A percentile compares a stretch with the other conserved stretches of the same genome.
phyloP scores from a whole-genome alignment of 2,888 invertebrate species.

The Amphimallon solstitiale region DNA sequence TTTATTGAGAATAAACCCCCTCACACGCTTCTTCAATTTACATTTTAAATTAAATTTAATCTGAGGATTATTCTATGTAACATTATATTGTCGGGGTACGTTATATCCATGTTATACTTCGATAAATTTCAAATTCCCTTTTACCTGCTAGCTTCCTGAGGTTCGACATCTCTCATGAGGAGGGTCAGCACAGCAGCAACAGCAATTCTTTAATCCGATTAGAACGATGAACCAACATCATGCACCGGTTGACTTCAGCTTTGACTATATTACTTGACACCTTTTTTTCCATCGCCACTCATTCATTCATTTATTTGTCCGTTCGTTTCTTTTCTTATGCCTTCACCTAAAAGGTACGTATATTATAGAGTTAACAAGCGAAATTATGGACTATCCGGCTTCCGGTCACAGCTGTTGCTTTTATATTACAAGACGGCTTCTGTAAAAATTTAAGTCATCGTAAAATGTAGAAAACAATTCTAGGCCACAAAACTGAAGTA shows the following conservation, averaged over 20 bases:
- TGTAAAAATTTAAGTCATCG: slow-evolving; percentile 1
- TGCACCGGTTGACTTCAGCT: slow-evolving; percentile 19
- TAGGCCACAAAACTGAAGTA: too few species aligned
- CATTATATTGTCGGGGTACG: neutral
- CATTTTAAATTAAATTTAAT: slow-evolving; percentile 12
- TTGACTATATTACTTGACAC: slow-evolving; percentile 33
- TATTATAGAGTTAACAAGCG: slow-evolving; percentile 26
- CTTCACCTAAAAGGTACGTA: neutral
- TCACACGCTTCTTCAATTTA: slow-evolving; percentile 17
- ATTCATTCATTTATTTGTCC: slow-evolving; percentile 21
- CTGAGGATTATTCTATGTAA: slow-evolving; percentile 5
- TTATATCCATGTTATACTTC: too few species aligned
- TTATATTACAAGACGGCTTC: neutral
- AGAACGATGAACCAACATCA: slow-evolving; percentile 15
- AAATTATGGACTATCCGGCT: slow-evolving; percentile 30
- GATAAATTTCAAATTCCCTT: slow-evolving; percentile 11
- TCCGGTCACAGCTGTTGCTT: slow-evolving; percentile 27
- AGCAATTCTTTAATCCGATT: slow-evolving; percentile 28
- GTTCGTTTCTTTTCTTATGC: slow-evolving; percentile 19
- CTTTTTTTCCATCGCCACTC: slow-evolving; percentile 4
- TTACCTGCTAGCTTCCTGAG: slow-evolving; percentile 23
- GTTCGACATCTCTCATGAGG: neutral
- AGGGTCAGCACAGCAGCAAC: slow-evolving; percentile 1
- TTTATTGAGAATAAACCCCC: neutral
- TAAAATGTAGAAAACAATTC: slow-evolving; percentile 15